phyloP scores from a whole-genome alignment of 2,888 invertebrate genomes.

The Acleris laterana region DNA sequence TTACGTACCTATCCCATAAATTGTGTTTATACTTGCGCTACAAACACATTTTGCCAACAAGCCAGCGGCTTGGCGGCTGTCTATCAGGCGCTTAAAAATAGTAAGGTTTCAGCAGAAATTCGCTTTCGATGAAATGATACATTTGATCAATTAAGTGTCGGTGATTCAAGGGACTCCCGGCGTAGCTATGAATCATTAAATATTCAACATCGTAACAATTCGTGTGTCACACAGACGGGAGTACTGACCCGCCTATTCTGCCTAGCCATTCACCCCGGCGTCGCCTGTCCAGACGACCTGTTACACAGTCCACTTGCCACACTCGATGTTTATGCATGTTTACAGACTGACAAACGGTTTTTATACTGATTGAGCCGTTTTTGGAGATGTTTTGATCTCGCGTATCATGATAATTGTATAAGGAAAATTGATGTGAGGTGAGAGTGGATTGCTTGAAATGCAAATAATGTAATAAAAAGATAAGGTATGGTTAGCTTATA shows the following conservation, averaged over 20 bases:
- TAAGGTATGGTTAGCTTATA: no score
- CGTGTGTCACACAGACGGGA: conserved; percentile 52
- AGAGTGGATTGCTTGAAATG: not conserved
- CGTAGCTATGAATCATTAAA: no score
- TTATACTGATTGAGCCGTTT: conserved; percentile 29
- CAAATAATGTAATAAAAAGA: no score
- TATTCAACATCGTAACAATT: not conserved
- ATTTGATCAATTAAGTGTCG: no score
- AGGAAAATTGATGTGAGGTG: not conserved
- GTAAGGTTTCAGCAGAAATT: no score
- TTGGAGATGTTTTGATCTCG: not conserved
- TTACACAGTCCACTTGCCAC: conserved; percentile 70
- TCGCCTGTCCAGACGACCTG: conserved; percentile 71
- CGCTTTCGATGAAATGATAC: no score
- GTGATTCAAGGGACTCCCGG: no score
- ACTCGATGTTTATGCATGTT: conserved; percentile 50
- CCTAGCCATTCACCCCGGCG: conserved; percentile 75
- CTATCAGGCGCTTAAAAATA: no score
- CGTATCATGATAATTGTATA: not conserved
- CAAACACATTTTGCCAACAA: no score
- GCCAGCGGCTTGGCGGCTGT: no score
- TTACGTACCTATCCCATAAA: no score
- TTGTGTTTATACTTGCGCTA: no score
- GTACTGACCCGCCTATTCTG: conserved; percentile 68
- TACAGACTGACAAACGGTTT: conserved; percentile 40